Conservation (phyloP, 2,888 invertebrate species). For the Lutraria lutraria region DNA sequence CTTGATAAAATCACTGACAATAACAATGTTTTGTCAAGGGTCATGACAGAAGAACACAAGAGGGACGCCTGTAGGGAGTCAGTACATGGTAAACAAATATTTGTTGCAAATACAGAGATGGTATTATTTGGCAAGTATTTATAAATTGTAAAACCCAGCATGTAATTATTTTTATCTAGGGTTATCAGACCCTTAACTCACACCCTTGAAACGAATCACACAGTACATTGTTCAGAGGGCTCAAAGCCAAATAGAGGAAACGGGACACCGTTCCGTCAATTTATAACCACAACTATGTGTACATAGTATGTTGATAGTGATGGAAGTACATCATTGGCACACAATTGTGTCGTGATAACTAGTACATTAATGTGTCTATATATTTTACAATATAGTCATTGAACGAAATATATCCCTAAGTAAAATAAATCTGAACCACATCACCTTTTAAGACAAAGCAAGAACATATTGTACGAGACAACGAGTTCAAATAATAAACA, state of each 20-base stretch:
- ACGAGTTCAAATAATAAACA: too few species aligned
- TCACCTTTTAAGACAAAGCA: neutral
- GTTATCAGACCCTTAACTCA: conserved; percentile 14
- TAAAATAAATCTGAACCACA: neutral
- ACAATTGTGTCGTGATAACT: neutral
- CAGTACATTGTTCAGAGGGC: neutral
- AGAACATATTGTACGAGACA: neutral
- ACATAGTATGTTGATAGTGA: conserved; percentile 13
- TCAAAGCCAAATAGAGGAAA: neutral
- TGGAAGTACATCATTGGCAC: neutral
- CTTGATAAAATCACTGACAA: conserved; percentile 19
- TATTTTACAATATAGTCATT: neutral
- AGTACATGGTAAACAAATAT: conserved; percentile 4
- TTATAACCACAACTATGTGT: neutral
- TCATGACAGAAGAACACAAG: neutral
- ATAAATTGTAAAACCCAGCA: conserved; percentile 20
- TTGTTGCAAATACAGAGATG: neutral
- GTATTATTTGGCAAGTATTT: conserved; percentile 11
- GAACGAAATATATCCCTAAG: neutral
- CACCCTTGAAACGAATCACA: conserved; percentile 20
- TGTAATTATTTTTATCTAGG: neutral
- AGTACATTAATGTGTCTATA: neutral
- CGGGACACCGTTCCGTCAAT: conserved; percentile 1
- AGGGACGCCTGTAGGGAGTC: neutral
- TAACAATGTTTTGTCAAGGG: conserved; percentile 12